Conservation (phyloP, 2,888 invertebrate species). For the Neocrepidodera transversa region DNA sequence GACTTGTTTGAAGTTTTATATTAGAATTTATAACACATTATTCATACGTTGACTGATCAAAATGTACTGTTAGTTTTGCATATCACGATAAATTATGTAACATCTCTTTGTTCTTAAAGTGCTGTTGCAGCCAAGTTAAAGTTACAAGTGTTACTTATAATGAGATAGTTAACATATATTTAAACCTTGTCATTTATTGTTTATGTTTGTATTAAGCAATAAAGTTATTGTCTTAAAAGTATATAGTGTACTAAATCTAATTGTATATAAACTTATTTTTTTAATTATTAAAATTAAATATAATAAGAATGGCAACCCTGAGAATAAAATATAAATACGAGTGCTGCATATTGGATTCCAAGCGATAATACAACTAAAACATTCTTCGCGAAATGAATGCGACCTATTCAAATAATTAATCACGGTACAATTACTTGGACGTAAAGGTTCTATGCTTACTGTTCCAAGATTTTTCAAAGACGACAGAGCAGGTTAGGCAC, state of each 20-base stretch:
- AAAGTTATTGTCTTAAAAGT: constrained; percentile 8
- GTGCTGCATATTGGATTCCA: constrained; percentile 21
- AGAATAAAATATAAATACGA: too few species aligned
- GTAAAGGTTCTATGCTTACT: constrained; percentile 43
- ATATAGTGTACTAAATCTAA: too few species aligned
- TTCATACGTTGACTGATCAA: constrained; percentile 45
- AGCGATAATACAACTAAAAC: constrained; percentile 28
- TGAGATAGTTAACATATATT: constrained; percentile 25
- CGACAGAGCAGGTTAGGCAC: constrained; percentile 38
- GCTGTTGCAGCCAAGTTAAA: constrained; percentile 24
- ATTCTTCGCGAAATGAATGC: constrained; percentile 19
- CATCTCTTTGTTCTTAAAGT: constrained; percentile 28
- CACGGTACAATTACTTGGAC: constrained; percentile 43
- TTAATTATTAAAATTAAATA: too few species aligned
- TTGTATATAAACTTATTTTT: too few species aligned
- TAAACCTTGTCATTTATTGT: constrained; percentile 22
- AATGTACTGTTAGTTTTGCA: constrained; percentile 42
- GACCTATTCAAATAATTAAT: constrained; percentile 37
- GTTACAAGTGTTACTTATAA: constrained; percentile 23
- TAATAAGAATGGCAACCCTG: not conserved
- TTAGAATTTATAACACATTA: constrained; percentile 45
- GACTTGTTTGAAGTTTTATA: constrained; percentile 47
- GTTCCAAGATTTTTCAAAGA: constrained; percentile 41
- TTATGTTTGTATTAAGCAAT: constrained; percentile 15
- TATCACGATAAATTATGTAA: constrained; percentile 31